Evolutionary conservation across 2,888 invertebrate genomes (phyloP).

Genomic region (Serrognathus titanus): DNA sequence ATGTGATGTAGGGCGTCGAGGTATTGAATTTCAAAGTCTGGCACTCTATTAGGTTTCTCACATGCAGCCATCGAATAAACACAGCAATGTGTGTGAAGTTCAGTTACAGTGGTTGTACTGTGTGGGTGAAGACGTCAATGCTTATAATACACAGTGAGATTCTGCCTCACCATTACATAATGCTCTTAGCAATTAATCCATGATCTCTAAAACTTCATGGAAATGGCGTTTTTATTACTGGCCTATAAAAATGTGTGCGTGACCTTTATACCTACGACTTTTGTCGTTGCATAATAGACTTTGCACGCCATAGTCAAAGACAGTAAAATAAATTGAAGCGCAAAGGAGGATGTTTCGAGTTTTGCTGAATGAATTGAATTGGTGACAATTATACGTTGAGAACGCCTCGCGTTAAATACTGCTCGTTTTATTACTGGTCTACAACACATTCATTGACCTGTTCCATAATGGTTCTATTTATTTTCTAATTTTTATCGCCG

Average conservation of each 20-base stretch:
- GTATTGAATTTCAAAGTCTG: conserved; percentile 20
- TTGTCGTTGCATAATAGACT: background rate
- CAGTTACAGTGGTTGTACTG: conserved; percentile 8
- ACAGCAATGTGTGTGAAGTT: conserved; percentile 7
- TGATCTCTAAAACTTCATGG: background rate
- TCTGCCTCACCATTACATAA: too few relatives aligned
- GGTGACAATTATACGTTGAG: too few relatives aligned
- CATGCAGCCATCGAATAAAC: conserved; percentile 6
- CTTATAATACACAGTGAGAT: background rate
- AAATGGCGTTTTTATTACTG: too few relatives aligned
- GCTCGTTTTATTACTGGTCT: too few relatives aligned
- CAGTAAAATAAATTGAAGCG: background rate
- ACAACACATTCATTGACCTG: too few relatives aligned
- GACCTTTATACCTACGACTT: background rate
- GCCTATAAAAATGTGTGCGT: background rate
- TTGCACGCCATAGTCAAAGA: background rate
- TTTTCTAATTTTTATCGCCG: too few relatives aligned
- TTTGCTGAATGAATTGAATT: too few relatives aligned
- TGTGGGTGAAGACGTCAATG: conserved; percentile 3
- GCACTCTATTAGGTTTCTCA: conserved; percentile 14
- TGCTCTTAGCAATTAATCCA: too few relatives aligned
- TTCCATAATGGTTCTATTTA: too few relatives aligned
- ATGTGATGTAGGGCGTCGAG: conserved; percentile 12
- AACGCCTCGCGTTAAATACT: too few relatives aligned
- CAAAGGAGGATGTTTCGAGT: too few relatives aligned